A percentile compares a stretch with the other conserved stretches of the same genome.
Conservation (phyloP, 1,140 invertebrate species). For the Drosophila baimaii region DNA sequence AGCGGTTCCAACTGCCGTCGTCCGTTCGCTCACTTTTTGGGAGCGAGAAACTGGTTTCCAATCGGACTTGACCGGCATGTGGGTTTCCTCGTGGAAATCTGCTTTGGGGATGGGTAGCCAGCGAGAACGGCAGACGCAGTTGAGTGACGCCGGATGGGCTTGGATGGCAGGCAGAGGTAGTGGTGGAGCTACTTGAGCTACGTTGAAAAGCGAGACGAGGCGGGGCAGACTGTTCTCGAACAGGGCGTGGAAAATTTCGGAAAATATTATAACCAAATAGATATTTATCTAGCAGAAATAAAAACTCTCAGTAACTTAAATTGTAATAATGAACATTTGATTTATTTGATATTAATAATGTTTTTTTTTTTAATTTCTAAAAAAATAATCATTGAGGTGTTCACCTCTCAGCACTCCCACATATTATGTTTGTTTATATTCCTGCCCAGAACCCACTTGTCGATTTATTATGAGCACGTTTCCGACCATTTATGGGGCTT, state of each 20-base stretch:
- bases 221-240: conserved; percentile 5
- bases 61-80: conserved; percentile 70
- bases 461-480: conserved; percentile 16
- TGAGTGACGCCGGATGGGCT: conserved; percentile 72
- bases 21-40: conserved; percentile 33
- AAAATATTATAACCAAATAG: neutral
- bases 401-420: neutral
- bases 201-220: conserved; percentile 5
- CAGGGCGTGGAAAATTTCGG: conserved; percentile 6
- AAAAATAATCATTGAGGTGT: neutral
- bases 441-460: neutral
- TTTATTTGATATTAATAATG: neutral
- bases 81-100: conserved; percentile 60
- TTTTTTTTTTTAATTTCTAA: neutral
- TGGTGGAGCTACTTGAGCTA: neutral
- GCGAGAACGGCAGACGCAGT: conserved; percentile 46
- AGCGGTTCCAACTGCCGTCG: conserved; percentile 50
- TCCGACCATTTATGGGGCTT: conserved; percentile 11
- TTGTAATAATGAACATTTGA: neutral
- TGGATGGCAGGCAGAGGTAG: conserved; percentile 33
- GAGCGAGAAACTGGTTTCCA: conserved; percentile 69
- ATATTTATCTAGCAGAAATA: neutral
- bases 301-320: neutral
- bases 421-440: neutral
- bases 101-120: conserved; percentile 40